Base-by-base conservation (phyloP, 2,113 vertebrate species). In the Urocolius indicus region DNA sequence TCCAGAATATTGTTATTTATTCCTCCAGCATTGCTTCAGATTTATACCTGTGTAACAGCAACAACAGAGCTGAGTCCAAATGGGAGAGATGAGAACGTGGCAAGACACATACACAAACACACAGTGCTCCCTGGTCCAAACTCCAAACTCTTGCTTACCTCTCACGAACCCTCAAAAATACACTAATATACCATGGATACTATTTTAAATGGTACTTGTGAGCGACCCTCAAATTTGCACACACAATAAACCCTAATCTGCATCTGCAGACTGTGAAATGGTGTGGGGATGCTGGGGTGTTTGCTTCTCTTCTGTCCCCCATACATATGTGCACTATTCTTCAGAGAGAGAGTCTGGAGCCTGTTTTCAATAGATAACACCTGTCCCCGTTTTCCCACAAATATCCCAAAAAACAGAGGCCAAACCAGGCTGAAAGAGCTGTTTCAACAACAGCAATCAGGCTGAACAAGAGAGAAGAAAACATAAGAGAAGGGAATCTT, bases 311-410 rank as follows among this genome's bases (percentile, higher is more conserved):
- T 0, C 41, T 2, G 36, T 14, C 29, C 55, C 34, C 58, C 3
- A 1, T 1, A 10, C 22, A 1, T 2, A 12, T 1, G 7, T 1
- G 2, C 26, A 4, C 13, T 2, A 0, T 6, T 24, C 36, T 21
- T 10, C 58, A 14, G 63, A 26, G 57, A 29, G 57, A 10, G 29
- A 49, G 79, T 9, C 58, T 16, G 27, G 73, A 69, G 78, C 72
- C 49, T 1, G 4, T 41, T 72, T 34, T 18, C 2, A 3, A 7
- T 10, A 5, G 75, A 21, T 10, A 19, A 34, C 5, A 13, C 11
- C 38, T 5, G 1, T 57, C 48, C 72, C 49, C 29, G 5, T 13
- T 57, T 24, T 46, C 58, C 69, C 78, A 43, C 13, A 2, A 16
- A 22, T 36, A 16, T 11, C 69, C 52, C 10, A 1, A 55, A 72